Evolutionary conservation across 2,888 invertebrate species (phyloP).

Genomic region (Cryptocheilus praepositus): DNA sequence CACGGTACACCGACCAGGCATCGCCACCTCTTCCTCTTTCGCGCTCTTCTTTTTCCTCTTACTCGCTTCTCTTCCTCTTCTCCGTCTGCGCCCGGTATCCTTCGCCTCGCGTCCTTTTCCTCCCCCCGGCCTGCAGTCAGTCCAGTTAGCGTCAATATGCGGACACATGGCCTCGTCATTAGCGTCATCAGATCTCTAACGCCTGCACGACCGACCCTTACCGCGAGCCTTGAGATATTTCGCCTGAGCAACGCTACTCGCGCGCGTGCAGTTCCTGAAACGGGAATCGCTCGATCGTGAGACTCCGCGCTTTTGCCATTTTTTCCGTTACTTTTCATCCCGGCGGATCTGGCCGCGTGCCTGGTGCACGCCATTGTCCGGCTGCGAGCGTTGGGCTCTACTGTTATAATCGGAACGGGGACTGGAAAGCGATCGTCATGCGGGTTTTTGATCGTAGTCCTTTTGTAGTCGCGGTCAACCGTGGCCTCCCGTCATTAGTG

Average conservation of each 20-base stretch:
- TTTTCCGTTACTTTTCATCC: constrained; percentile 56
- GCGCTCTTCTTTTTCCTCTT: background rate
- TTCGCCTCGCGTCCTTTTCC: constrained; percentile 7
- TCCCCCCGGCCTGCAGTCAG: constrained; percentile 46
- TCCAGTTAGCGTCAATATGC: constrained; percentile 67
- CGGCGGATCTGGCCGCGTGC: no score
- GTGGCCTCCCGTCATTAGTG: constrained; percentile 66
- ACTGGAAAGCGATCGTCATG: background rate
- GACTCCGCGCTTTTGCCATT: constrained; percentile 31
- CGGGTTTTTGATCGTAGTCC: background rate
- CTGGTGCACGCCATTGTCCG: no score
- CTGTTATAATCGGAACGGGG: constrained; percentile 52
- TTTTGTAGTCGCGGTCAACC: constrained; percentile 20
- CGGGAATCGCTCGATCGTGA: constrained; percentile 18
- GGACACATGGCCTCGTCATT: constrained; percentile 67
- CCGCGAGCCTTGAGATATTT: constrained; percentile 35
- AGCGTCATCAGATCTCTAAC: constrained; percentile 65
- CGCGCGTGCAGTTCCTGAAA: constrained; percentile 34
- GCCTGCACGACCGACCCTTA: constrained; percentile 53
- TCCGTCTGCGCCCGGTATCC: background rate
- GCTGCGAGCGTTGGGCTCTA: no score
- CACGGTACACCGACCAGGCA: constrained; percentile 36
- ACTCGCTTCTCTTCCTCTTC: background rate
- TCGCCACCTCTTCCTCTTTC: constrained; percentile 43
- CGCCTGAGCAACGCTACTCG: background rate